Conservation (phyloP, 2,797 vertebrate species). For the Sarcoramphus papa region DNA sequence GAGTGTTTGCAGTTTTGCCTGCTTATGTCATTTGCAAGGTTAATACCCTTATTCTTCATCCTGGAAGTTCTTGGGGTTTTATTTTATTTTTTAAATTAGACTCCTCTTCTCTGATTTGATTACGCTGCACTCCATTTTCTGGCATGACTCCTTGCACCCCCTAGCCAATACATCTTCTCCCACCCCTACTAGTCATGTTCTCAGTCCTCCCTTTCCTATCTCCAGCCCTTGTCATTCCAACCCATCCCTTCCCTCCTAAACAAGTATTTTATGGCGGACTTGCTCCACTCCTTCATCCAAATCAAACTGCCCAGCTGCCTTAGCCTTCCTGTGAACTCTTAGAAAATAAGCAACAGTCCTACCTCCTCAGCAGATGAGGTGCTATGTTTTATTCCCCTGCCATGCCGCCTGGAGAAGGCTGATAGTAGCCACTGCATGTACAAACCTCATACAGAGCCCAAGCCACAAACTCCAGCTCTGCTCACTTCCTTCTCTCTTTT, state of each 20-base stretch:
- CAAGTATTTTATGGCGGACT: neutral
- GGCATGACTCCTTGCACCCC: neutral
- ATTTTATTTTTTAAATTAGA: neutral
- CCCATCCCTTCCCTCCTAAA: neutral
- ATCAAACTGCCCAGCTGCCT: neutral
- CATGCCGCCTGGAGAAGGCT: neutral
- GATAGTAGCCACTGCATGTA: neutral
- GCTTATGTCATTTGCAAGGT: neutral
- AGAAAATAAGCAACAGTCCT: neutral
- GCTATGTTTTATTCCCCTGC: neutral
- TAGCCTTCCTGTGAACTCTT: neutral
- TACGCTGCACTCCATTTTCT: neutral
- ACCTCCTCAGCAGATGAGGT: neutral
- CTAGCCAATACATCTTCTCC: neutral
- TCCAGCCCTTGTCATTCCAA: neutral
- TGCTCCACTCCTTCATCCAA: neutral
- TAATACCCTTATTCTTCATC: neutral
- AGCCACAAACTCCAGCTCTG: neutral
- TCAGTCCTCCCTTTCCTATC: neutral
- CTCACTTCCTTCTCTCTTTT: neutral
- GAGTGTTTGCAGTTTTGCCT: neutral
- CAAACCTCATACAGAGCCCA: neutral
- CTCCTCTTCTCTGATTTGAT: neutral
- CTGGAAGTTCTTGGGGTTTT: neutral
- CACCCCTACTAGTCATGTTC: neutral